phyloP scores from a whole-genome alignment of 2,888 invertebrate genomes.

The Alsophila aescularia region DNA sequence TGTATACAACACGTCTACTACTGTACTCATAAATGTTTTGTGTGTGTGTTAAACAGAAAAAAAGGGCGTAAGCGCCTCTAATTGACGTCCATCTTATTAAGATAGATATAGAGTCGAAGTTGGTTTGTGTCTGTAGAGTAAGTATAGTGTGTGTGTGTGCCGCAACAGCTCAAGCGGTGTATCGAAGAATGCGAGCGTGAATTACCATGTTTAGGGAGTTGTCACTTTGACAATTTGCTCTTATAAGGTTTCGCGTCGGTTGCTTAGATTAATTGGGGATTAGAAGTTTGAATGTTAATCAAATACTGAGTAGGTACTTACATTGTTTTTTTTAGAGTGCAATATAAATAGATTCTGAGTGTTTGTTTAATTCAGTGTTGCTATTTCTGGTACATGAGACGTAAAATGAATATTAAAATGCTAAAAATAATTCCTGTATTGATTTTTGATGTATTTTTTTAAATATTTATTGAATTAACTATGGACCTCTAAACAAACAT shows the following conservation, averaged over 20 bases:
- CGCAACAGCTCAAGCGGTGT: slow-evolving; percentile 71
- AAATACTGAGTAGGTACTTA: background rate
- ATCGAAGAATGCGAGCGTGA: slow-evolving; percentile 83
- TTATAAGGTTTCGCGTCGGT: slow-evolving; percentile 61
- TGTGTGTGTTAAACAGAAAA: slow-evolving; percentile 60
- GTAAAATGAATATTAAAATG: no score
- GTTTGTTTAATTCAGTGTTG: background rate
- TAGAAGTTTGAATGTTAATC: slow-evolving; percentile 15
- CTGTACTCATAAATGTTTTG: slow-evolving; percentile 71
- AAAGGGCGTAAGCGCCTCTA: slow-evolving; percentile 44
- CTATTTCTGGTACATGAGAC: no score
- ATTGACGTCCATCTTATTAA: slow-evolving; percentile 38
- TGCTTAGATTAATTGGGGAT: slow-evolving; percentile 50
- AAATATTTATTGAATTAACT: background rate
- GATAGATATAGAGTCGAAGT: slow-evolving; percentile 33
- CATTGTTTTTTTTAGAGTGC: background rate
- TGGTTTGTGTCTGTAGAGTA: slow-evolving; percentile 43
- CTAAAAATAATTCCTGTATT: no score
- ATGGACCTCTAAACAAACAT: slow-evolving; percentile 25
- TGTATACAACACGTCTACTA: slow-evolving; percentile 74
- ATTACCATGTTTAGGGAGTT: slow-evolving; percentile 81
- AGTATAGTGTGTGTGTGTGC: slow-evolving; percentile 72
- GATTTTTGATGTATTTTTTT: background rate
- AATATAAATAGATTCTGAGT: background rate
- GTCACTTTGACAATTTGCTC: slow-evolving; percentile 79